phyloP scores from a whole-genome alignment of 1,140 invertebrate species.

The Zaprionus camerounensis region DNA sequence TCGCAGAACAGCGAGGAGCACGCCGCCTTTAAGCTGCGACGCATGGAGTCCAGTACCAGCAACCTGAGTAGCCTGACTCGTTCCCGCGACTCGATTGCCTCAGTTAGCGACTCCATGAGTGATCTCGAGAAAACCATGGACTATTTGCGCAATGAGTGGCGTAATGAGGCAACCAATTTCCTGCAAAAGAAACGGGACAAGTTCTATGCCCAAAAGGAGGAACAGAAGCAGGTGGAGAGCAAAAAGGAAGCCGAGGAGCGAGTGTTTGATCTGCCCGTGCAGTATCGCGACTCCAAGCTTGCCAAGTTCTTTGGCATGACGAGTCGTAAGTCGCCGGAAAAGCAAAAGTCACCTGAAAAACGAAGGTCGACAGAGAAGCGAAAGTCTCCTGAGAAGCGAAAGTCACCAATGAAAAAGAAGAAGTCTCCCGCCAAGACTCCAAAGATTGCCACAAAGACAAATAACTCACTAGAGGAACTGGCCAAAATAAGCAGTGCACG shows the following conservation, averaged over 20 bases:
- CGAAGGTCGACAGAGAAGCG: background rate
- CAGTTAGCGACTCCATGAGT: constrained; percentile 66
- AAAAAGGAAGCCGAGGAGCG: constrained; percentile 30
- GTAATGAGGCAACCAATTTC: constrained; percentile 79
- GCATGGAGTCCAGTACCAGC: constrained; percentile 78
- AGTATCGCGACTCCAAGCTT: constrained; percentile 75
- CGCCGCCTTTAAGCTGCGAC: constrained; percentile 68
- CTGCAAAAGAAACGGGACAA: constrained; percentile 76
- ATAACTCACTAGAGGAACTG: constrained; percentile 65
- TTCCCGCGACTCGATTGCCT: constrained; percentile 67
- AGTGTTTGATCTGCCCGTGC: constrained; percentile 47
- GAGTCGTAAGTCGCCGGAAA: constrained; percentile 64
- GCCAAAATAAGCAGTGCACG: constrained; percentile 62
- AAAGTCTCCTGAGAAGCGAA: constrained; percentile 60
- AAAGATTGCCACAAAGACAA: constrained; percentile 44
- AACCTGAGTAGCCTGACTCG: constrained; percentile 74
- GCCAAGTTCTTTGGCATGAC: constrained; percentile 77
- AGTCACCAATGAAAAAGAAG: constrained; percentile 62
- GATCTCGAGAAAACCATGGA: constrained; percentile 82
- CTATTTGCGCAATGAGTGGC: constrained; percentile 79
- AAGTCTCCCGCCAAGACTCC: constrained; percentile 55
- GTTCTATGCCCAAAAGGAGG: constrained; percentile 69
- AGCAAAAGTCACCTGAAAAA: constrained; percentile 55
- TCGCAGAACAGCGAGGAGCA: constrained; percentile 67
- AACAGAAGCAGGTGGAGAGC: constrained; percentile 42